Evolutionary conservation across 2,888 invertebrate genomes (phyloP).

Genomic region (Cryptocheilus praepositus): DNA sequence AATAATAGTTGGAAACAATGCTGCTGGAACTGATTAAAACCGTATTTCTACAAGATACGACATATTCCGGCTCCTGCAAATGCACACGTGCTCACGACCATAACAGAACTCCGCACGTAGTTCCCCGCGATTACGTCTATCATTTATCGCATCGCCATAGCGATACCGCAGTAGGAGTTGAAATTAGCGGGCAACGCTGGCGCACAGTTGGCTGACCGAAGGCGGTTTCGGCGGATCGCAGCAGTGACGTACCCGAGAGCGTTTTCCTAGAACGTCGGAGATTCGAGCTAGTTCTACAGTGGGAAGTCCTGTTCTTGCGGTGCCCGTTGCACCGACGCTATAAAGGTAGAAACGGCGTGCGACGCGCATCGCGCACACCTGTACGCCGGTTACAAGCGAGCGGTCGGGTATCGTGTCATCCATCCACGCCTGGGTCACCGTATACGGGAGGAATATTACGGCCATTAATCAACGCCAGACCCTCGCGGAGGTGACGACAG

Average conservation of each 20-base stretch:
- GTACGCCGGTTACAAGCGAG: constrained; percentile 37
- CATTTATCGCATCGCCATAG: no score
- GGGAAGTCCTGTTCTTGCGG: constrained; percentile 37
- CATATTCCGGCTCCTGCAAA: no score
- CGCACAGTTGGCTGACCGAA: no score
- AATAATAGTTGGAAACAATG: no score
- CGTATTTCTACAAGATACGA: no score
- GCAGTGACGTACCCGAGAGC: constrained; percentile 16
- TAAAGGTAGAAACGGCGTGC: constrained; percentile 10
- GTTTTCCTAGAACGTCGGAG: constrained; percentile 41
- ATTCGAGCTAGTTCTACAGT: constrained; percentile 48
- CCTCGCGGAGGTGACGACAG: constrained; percentile 64
- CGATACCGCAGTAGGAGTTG: no score
- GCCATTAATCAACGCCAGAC: constrained; percentile 70
- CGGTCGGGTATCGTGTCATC: constrained; percentile 34
- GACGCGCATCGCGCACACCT: constrained; percentile 19
- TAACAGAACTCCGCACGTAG: no score
- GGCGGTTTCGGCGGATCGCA: constrained; percentile 4
- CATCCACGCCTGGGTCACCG: constrained; percentile 43
- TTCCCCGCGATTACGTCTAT: no score
- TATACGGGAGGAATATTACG: constrained; percentile 61
- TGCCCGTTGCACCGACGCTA: constrained; percentile 11
- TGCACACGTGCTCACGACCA: no score
- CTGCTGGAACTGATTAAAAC: no score
- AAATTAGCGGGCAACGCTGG: no score